A percentile compares a stretch with the other conserved stretches of the same genome.
Conservation (phyloP, 1,140 invertebrate species). For the Eupeodes corollae region DNA sequence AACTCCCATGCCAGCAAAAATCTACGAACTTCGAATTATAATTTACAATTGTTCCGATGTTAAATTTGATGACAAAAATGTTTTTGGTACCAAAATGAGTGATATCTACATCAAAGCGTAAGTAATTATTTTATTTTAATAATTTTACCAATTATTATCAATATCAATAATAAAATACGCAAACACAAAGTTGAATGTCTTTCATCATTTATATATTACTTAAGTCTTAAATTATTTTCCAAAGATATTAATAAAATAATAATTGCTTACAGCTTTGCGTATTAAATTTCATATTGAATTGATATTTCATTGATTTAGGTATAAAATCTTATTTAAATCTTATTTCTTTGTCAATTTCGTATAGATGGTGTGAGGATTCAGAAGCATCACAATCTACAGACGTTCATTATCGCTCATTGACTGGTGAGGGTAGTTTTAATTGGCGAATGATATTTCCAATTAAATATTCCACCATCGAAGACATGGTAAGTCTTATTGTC, state of each 20-base stretch:
- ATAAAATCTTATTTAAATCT: no score
- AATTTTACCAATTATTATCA: background rate
- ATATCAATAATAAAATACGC: background rate
- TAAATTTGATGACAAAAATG: constrained; percentile 60
- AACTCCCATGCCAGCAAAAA: constrained; percentile 56
- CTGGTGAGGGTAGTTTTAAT: constrained; percentile 78
- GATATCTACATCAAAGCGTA: constrained; percentile 83
- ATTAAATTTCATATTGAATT: no score
- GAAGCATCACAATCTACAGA: constrained; percentile 68
- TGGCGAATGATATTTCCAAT: constrained; percentile 82
- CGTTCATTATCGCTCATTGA: constrained; percentile 66
- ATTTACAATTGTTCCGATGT: constrained; percentile 72
- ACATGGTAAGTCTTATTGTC: constrained; percentile 46
- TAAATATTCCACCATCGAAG: constrained; percentile 64
- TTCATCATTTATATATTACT: background rate
- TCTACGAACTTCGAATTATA: constrained; percentile 72
- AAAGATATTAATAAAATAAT: no score
- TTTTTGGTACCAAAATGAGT: constrained; percentile 69
- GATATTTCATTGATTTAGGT: no score
- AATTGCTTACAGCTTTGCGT: no score
- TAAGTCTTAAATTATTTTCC: no score
- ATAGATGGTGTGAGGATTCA: constrained; percentile 61
- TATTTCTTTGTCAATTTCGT: background rate
- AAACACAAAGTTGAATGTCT: background rate
- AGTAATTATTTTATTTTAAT: constrained; percentile 11